phyloP scores from a whole-genome alignment of 2,113 vertebrate species.

The Porphyrio hochstetteri region DNA sequence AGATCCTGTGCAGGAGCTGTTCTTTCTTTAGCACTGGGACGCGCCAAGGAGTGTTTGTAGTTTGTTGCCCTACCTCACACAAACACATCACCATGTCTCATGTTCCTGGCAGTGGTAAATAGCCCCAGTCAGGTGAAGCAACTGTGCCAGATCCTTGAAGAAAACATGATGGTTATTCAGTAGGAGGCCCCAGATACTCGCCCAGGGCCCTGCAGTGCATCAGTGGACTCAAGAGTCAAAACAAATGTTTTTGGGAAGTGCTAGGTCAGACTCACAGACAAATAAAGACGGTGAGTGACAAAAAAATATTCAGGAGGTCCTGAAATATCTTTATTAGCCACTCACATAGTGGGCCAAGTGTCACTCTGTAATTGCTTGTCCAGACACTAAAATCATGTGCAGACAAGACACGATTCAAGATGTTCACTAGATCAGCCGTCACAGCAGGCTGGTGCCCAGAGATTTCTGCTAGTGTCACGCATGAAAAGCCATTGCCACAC shows the following conservation, averaged over 20 bases:
- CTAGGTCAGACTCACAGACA: background rate
- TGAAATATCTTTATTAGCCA: background rate
- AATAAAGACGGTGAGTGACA: background rate
- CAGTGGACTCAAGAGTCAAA: background rate
- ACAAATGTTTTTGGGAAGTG: background rate
- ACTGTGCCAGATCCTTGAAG: background rate
- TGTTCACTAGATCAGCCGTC: background rate
- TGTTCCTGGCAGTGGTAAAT: background rate
- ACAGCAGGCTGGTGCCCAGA: fast-evolving
- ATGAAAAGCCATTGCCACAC: background rate
- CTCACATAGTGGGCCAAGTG: fast-evolving
- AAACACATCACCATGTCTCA: background rate
- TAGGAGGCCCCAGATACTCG: background rate
- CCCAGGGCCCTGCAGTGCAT: background rate
- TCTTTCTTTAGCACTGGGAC: background rate
- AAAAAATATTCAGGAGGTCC: background rate
- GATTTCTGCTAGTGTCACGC: fast-evolving
- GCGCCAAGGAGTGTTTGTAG: background rate
- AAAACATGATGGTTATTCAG: background rate
- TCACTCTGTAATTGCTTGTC: background rate
- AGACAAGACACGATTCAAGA: background rate
- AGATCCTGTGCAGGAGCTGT: background rate
- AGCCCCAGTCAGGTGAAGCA: background rate
- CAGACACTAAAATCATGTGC: background rate
- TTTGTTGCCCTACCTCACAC: background rate